Evolutionary conservation across 2,113 vertebrate species (phyloP).

Genomic region (Amphilophus citrinellus): DNA sequence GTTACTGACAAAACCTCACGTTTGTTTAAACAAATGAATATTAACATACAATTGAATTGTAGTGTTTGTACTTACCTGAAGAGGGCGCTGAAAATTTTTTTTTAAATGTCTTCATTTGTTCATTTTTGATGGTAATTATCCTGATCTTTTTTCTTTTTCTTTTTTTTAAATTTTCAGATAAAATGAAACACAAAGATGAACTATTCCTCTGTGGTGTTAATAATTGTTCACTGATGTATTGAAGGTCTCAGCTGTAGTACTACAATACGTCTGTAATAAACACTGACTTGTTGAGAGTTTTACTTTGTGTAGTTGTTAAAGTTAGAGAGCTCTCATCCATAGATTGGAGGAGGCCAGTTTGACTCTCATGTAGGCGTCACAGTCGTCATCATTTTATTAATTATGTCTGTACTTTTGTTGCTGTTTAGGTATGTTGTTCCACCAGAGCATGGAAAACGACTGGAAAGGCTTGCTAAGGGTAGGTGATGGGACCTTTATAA

Average conservation of each 20-base stretch:
- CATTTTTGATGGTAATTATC: neutral
- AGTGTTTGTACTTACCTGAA: neutral
- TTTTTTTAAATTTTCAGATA: too few species aligned
- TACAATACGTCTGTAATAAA: too few species aligned
- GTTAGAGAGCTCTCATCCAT: neutral
- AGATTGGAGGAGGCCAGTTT: neutral
- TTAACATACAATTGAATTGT: neutral
- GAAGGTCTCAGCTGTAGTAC: too few species aligned
- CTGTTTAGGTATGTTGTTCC: slow-evolving; percentile 91
- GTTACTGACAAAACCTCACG: neutral
- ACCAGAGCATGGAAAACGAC: slow-evolving; percentile 93
- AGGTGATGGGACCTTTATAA: slow-evolving; percentile 16
- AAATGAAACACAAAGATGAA: too few species aligned
- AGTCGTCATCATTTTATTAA: neutral
- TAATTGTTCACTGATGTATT: too few species aligned
- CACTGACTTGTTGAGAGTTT: neutral
- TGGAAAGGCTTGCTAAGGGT: slow-evolving; percentile 98
- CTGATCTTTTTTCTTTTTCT: too few species aligned
- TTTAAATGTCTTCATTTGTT: neutral
- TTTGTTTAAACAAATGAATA: neutral
- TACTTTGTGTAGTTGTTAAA: neutral
- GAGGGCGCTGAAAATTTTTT: neutral
- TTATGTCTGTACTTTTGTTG: neutral
- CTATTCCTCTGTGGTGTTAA: too few species aligned
- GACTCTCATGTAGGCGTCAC: neutral